phyloP scores from a whole-genome alignment of 2,113 vertebrate genomes.

The Ptilonorhynchus violaceus region DNA sequence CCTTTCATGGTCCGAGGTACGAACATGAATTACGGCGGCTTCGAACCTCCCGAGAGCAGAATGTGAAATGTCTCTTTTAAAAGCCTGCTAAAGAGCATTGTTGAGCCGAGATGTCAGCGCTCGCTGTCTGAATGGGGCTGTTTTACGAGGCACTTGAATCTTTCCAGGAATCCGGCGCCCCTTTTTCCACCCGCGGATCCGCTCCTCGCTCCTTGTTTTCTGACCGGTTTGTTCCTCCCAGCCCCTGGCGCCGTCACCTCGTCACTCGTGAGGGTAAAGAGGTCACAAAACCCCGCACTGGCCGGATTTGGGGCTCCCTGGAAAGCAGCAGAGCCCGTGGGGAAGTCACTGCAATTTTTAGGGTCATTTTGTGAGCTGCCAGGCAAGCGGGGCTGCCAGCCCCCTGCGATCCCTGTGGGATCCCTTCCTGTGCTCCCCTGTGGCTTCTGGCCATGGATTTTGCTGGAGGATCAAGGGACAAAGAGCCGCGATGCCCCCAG shows the following conservation, averaged over 20 bases:
- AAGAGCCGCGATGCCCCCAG: neutral
- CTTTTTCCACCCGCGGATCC: neutral
- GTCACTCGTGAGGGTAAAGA: neutral
- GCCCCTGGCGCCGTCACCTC: neutral
- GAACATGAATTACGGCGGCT: constrained; percentile 16
- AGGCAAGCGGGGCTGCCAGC: neutral
- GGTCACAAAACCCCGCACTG: neutral
- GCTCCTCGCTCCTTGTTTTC: neutral
- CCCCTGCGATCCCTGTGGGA: neutral
- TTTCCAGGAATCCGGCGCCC: neutral
- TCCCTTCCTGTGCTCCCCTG: neutral
- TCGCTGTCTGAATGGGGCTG: neutral
- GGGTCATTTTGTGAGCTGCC: neutral
- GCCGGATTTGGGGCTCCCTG: neutral
- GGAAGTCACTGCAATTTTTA: neutral
- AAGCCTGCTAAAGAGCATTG: neutral
- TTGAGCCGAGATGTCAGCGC: neutral
- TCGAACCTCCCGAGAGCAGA: neutral
- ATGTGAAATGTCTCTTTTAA: neutral
- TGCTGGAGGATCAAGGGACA: neutral
- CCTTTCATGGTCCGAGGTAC: constrained; percentile 56
- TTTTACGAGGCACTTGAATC: constrained; percentile 43
- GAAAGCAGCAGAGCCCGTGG: neutral
- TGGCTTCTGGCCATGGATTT: neutral
- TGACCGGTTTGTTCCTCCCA: neutral